A percentile compares a stretch with the other conserved stretches of the same genome.
These are phyloP conservation scores for Eristalis intricaria DNA, from an alignment of 2,888 invertebrate species.

Conservation along the genomic window DNA sequence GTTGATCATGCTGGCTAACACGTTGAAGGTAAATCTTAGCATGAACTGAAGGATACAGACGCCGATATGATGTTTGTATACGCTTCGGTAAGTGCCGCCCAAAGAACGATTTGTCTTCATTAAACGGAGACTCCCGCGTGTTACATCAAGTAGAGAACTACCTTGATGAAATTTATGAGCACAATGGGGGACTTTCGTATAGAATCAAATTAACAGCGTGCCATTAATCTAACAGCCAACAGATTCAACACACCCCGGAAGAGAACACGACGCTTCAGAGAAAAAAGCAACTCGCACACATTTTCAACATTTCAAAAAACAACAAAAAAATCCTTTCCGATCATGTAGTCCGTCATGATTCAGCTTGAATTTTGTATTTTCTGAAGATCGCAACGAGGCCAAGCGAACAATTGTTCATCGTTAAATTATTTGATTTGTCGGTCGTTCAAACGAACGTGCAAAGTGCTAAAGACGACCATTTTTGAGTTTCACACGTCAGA, in stretches of 20 bases:
- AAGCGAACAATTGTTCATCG: no score
- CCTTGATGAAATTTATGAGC: neutral
- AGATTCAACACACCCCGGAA: neutral
- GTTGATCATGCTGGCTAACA: no score
- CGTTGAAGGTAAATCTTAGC: no score
- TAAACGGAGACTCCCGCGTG: neutral
- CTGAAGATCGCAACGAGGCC: no score
- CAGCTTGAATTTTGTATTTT: no score
- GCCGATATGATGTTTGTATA: neutral
- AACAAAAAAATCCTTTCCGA: no score
- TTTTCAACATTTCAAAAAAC: no score
- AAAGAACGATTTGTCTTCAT: neutral
- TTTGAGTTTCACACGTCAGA: no score
- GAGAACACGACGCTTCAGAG: neutral
- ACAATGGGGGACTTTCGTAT: neutral
- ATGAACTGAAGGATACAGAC: neutral
- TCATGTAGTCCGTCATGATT: no score
- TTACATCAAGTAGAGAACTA: neutral
- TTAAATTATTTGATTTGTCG: no score
- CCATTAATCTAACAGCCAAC: neutral
- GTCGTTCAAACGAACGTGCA: no score
- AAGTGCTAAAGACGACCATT: no score
- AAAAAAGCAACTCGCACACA: neutral
- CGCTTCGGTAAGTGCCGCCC: neutral
- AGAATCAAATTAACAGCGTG: neutral